Evolutionary conservation across 2,888 invertebrate species (phyloP), one percentile per base, ranked within the genome.

Genomic region (Lottia scabra): DNA sequence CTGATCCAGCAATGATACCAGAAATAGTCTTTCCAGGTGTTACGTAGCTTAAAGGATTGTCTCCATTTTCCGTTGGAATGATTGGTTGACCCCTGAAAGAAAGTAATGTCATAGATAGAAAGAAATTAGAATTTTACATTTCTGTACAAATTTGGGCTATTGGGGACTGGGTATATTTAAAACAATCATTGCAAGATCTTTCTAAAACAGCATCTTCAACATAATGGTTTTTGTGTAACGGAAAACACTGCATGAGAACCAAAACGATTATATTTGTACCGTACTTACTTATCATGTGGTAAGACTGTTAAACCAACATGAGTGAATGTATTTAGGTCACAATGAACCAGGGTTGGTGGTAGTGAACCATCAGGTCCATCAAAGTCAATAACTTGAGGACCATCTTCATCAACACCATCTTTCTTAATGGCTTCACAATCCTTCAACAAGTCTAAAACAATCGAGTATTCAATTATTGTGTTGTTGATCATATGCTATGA

Each of bases 221-320:
- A n/a, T n/a, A n/a, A n/a, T n/a, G n/a, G n/a, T n/a, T n/a, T n/a
- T n/a, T n/a, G n/a, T n/a, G n/a, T n/a, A n/a, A n/a, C n/a, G n/a
- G n/a, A n/a, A n/a, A n/a, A n/a, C n/a, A n/a, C n/a, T n/a, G n/a
- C n/a, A n/a, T n/a, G n/a, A n/a, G n/a, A n/a, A n/a, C n/a, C n/a
- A n/a, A n/a, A n/a, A n/a, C n/a, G n/a, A n/a, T n/a, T n/a, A n/a
- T n/a, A n/a, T n/a, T n/a, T n/a, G n/a, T n/a, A n/a, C n/a, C 5
- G 38, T 56, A 15, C 76, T 79, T 66, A 85, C 84, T 68, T 73
- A 63, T 73, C 68, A 16, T 76, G 74, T 0, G 81, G 79, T 16
- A 85, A 69, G 6, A 78, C 73, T 2, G 84, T 83, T 3, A 86
- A 72, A 0, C 84, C 86, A 0, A 81, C 81, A 65, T 84, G 80